Conservation (phyloP, 1,140 invertebrate genomes). For the Saxidomus purpurata region DNA sequence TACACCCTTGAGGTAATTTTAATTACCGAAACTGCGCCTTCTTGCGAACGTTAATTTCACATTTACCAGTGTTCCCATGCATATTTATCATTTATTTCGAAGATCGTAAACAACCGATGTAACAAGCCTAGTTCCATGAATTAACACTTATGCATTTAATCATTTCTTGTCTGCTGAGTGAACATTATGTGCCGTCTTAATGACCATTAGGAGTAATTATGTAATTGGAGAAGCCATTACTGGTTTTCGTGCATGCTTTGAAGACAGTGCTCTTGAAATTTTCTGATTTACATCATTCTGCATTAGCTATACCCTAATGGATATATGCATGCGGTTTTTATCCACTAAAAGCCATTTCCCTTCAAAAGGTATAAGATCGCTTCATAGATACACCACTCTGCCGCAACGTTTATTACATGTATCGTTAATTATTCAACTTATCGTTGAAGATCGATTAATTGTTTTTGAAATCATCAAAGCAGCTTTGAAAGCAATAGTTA, state of each 20-base stretch:
- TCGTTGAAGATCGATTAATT: slow-evolving; percentile 19
- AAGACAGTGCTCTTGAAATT: background rate
- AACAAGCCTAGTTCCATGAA: slow-evolving; percentile 53
- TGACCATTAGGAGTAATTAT: slow-evolving; percentile 61
- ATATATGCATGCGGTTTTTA: slow-evolving; percentile 24
- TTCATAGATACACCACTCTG: background rate
- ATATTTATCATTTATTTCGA: slow-evolving; percentile 7
- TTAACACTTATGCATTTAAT: slow-evolving; percentile 66
- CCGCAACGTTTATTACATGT: background rate
- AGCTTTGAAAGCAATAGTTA: background rate
- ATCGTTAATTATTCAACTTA: slow-evolving; percentile 28
- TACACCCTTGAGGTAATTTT: slow-evolving; percentile 38
- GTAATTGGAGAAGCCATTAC: slow-evolving; percentile 59
- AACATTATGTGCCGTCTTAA: slow-evolving; percentile 50
- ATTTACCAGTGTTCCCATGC: slow-evolving; percentile 44
- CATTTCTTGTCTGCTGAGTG: slow-evolving; percentile 53
- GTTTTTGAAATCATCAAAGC: background rate
- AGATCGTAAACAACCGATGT: slow-evolving; percentile 53
- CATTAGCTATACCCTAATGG: slow-evolving; percentile 15
- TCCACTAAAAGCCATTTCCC: background rate
- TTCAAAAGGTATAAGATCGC: background rate
- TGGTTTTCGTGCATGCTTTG: slow-evolving; percentile 31
- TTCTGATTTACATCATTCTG: slow-evolving; percentile 34
- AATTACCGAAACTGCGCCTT: slow-evolving; percentile 35
- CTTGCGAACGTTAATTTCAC: slow-evolving; percentile 55